phyloP scores from a whole-genome alignment of 2,888 invertebrate genomes.

The Copidosoma aretas region DNA sequence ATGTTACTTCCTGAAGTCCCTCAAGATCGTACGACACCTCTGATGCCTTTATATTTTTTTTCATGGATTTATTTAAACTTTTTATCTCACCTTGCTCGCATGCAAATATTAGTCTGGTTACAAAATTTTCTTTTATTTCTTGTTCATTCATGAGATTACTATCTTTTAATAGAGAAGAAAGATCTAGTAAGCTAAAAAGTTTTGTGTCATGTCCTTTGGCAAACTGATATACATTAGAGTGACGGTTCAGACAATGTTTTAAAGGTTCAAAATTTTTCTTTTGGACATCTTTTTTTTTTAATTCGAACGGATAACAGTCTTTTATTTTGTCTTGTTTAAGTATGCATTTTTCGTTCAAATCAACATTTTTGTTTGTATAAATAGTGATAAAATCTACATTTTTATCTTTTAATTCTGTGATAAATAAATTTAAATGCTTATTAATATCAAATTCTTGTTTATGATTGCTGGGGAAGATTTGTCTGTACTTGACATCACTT shows the following conservation, averaged over 20 bases:
- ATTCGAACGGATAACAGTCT: constrained; percentile 16
- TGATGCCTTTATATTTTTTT: background rate
- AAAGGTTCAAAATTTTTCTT: constrained; percentile 27
- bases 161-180: background rate
- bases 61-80: background rate
- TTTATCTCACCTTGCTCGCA: constrained; percentile 3
- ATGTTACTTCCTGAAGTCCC: constrained; percentile 49
- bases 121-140: constrained; percentile 26
- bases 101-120: constrained; percentile 30
- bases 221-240: constrained; percentile 20
- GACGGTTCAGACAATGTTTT: constrained; percentile 10
- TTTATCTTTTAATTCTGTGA: constrained; percentile 8
- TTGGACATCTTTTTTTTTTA: constrained; percentile 15
- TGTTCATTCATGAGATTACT: background rate
- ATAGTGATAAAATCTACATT: constrained; percentile 23
- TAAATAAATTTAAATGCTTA: constrained; percentile 15
- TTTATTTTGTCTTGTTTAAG: constrained; percentile 7
- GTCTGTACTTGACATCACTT: background rate
- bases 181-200: constrained; percentile 3
- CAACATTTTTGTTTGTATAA: constrained; percentile 23
- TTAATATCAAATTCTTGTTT: constrained; percentile 16
- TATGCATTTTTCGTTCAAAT: constrained; percentile 11
- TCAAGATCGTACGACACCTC: constrained; percentile 46
- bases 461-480: constrained; percentile 12
- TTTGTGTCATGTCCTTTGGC: constrained; percentile 6